phyloP scores from a whole-genome alignment of 2,113 vertebrate genomes.

The Peucedramus taeniatus region DNA sequence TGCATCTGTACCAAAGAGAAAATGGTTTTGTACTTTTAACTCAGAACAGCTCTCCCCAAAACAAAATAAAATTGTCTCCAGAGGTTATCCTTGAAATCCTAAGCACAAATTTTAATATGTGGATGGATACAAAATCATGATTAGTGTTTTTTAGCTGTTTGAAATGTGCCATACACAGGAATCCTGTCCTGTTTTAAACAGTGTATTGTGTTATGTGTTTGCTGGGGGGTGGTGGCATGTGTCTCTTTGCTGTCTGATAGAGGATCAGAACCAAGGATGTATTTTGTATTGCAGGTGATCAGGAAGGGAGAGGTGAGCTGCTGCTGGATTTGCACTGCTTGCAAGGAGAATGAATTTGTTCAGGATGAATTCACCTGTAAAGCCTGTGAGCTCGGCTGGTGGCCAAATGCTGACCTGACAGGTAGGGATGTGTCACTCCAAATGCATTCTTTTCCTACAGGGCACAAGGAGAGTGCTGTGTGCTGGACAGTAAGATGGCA shows the following conservation, averaged over 20 bases:
- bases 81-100: neutral
- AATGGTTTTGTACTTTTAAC: neutral
- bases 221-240: neutral
- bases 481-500: neutral
- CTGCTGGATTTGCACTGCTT: constrained; percentile 98
- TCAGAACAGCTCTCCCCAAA: neutral
- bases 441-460: neutral
- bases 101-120: neutral
- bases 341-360: constrained; percentile 95
- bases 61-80: neutral
- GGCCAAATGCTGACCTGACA: constrained; percentile 88
- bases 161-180: neutral
- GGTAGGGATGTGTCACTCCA: constrained; percentile 68
- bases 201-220: neutral
- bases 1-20: neutral
- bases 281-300: constrained; percentile 83
- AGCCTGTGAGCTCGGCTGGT: constrained; percentile 96
- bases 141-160: neutral
- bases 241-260: neutral
- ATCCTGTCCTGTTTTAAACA: neutral
- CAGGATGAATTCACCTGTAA: constrained; percentile 98
- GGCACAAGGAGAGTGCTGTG: neutral
- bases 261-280: neutral
- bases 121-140: neutral
- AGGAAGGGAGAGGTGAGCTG: constrained; percentile 98